Conservation (phyloP, 2,113 vertebrate genomes). For the Alligator sinensis region DNA sequence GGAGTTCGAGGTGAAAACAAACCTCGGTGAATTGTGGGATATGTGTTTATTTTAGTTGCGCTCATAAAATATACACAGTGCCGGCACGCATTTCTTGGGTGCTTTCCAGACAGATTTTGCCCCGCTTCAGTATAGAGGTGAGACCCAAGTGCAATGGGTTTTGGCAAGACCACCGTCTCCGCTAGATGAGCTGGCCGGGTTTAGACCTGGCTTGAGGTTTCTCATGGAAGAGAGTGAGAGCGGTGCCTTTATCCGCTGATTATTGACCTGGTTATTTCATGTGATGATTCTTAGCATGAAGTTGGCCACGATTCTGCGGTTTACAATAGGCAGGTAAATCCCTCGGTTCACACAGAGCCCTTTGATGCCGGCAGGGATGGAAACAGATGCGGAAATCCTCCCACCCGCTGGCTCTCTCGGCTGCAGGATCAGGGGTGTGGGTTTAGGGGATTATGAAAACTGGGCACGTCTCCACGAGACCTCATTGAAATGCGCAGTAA, state of each 20-base stretch:
- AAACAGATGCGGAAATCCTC: neutral
- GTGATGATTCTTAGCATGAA: neutral
- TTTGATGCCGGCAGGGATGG: neutral
- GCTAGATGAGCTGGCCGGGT: neutral
- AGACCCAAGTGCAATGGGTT: neutral
- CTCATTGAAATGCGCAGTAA: too few relatives aligned
- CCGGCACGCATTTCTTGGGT: neutral
- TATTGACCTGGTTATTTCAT: neutral
- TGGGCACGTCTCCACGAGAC: too few relatives aligned
- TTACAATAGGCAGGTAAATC: neutral
- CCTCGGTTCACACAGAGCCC: neutral
- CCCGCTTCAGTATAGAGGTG: accelerated
- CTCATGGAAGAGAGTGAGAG: neutral
- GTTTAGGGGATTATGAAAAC: neutral
- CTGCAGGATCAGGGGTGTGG: neutral
- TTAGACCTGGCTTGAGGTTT: neutral
- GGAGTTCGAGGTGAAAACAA: constrained; percentile 51
- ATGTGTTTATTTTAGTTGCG: constrained; percentile 17
- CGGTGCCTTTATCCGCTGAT: neutral
- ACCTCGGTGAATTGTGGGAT: constrained; percentile 77
- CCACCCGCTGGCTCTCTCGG: accelerated
- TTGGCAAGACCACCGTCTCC: too few relatives aligned
- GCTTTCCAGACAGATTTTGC: accelerated
- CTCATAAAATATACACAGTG: accelerated
- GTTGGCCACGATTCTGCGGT: neutral